Evolutionary conservation across 2,113 vertebrate species (phyloP), one percentile per base, ranked within the genome.

Genomic region (Grammomys surdaster): DNA sequence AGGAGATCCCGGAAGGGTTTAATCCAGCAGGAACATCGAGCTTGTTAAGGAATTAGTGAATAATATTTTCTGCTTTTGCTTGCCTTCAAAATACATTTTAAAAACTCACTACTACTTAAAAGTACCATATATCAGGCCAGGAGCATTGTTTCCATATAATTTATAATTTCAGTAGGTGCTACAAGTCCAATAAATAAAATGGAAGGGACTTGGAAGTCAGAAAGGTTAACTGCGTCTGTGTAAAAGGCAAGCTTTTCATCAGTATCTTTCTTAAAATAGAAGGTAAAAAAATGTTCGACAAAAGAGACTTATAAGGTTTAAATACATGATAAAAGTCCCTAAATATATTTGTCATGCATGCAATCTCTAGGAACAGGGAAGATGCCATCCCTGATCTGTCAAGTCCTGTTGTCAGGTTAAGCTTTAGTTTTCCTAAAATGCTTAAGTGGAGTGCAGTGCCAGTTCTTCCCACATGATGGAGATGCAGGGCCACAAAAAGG

Each of bases 401-500:
- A 19, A 6, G 22, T 65, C 36, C 9, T 12, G 8, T 16, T 5
- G 0, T 2, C 5, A 1, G 1, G 16, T 36, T 7, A 80, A 46
- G 36, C 7, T 7, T 3, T 36, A 33, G 7, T 70, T 88, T 86
- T 48, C 16, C 26, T 9, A 2, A 48, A 48, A 22, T 5, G 2
- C 12, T 69, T 73, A 31, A 13, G 4, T 33, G 51, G 0, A 5
- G 0, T 97, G 97, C 96, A 98, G 87, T 96, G 75, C 95, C 3
- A 8, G 0, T 1, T 80, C 1, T 0, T 0, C 90, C 93, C 98
- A 98, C 98, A 80, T 0, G 98, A 98, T 98, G 98, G 98, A 98
- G 98, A 93, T 98, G 96, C 98, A 98, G 96, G 98, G 98, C 98
- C 97, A 65, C 96, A 14, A 89, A 98, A 97, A 13, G 26, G 6